phyloP scores from a whole-genome alignment of 2,113 vertebrate genomes.

The Geococcyx californianus region DNA sequence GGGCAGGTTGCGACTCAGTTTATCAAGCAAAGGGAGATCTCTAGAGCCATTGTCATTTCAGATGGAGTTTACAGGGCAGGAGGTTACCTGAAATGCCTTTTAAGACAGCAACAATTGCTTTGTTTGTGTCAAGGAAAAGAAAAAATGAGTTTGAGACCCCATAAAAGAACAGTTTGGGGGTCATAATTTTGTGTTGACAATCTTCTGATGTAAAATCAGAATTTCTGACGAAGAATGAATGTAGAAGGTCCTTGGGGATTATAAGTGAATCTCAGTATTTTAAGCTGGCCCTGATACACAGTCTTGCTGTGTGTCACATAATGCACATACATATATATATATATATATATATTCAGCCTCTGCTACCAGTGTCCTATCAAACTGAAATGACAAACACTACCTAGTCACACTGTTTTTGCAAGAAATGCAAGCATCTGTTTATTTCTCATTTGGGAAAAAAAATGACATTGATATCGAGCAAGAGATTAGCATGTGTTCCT shows the following conservation, averaged over 20 bases:
- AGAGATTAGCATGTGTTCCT: not conserved
- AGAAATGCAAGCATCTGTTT: slow-evolving; percentile 1
- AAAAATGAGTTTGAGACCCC: not conserved
- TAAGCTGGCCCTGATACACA: not conserved
- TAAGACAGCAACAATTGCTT: not conserved
- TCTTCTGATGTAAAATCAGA: not conserved
- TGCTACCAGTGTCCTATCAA: not conserved
- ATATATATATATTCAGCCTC: too few relatives aligned
- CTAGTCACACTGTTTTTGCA: not conserved
- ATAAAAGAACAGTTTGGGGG: not conserved
- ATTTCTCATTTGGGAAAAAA: slow-evolving; percentile 38
- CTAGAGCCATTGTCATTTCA: not conserved
- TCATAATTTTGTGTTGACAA: not conserved
- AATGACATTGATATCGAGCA: slow-evolving; percentile 19
- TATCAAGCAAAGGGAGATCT: not conserved
- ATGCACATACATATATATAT: not conserved
- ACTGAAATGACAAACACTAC: not conserved
- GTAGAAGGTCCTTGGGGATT: not conserved
- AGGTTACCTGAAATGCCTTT: not conserved
- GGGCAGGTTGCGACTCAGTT: not conserved
- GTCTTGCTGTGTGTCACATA: not conserved
- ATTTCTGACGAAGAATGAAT: not conserved
- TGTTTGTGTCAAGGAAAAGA: not conserved
- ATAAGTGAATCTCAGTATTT: not conserved
- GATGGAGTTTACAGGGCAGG: not conserved